These are phyloP conservation scores for Acanthaster planci DNA, from an alignment of 35 echinoderm and acorn worm genomes.

Conservation along the genomic window DNA sequence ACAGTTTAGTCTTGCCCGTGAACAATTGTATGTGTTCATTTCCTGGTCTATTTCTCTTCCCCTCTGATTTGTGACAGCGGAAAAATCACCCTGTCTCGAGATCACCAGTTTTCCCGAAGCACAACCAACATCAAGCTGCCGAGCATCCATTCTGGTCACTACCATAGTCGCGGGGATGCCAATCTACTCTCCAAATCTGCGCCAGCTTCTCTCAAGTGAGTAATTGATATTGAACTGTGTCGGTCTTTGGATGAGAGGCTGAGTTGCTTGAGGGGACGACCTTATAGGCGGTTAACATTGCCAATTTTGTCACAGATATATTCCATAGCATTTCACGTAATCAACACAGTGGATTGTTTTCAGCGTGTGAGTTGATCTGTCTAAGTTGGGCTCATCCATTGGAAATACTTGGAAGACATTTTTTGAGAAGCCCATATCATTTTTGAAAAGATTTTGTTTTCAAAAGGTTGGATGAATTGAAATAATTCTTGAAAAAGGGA, in stretches of 20 bases:
- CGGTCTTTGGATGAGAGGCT: neutral
- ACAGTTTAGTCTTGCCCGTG: neutral
- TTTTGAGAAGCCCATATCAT: too few relatives aligned
- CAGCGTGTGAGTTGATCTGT: too few relatives aligned
- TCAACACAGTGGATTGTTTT: too few relatives aligned
- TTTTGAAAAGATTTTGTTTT: too few relatives aligned
- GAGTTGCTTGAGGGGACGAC: neutral
- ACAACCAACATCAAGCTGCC: constrained; percentile 40
- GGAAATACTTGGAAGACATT: too few relatives aligned
- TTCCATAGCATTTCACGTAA: too few relatives aligned
- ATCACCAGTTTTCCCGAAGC: neutral
- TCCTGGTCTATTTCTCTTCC: neutral
- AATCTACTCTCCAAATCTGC: constrained; percentile 49
- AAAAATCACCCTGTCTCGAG: neutral
- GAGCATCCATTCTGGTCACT: neutral
- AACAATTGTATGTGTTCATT: neutral
- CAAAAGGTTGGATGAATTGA: too few relatives aligned
- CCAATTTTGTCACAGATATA: too few relatives aligned
- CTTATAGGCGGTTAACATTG: neutral
- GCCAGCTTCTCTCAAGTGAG: constrained; percentile 26
- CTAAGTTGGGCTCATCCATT: too few relatives aligned
- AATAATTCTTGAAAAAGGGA: too few relatives aligned
- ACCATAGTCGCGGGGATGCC: constrained; percentile 23
- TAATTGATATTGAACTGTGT: neutral
- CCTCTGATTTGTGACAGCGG: neutral